Percentiles rank a stretch among this genome's conserved stretches.
Conservation (phyloP, 2,113 vertebrate species). For the Chaetorhynchus papuensis region DNA sequence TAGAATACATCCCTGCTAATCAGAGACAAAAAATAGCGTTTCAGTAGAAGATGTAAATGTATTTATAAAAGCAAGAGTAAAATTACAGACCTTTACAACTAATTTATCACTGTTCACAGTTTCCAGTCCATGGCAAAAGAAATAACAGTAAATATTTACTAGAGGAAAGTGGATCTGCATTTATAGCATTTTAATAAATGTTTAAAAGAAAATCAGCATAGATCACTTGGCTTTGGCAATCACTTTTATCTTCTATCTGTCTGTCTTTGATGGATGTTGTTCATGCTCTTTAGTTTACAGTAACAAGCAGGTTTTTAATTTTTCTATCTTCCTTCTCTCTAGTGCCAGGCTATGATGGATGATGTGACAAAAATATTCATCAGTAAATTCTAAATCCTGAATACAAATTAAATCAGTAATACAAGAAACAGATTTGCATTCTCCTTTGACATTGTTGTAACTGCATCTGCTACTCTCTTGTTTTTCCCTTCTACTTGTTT, state of each 20-base stretch:
- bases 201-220: slow-evolving; percentile 16
- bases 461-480: neutral
- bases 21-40: neutral
- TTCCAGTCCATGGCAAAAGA: neutral
- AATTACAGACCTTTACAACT: neutral
- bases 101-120: neutral
- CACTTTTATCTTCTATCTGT: slow-evolving; percentile 21
- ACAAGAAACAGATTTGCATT: neutral
- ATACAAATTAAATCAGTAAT: slow-evolving; percentile 43
- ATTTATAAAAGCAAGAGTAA: neutral
- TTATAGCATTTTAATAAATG: slow-evolving; percentile 29
- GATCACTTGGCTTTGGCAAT: slow-evolving; percentile 16
- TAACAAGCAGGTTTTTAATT: slow-evolving; percentile 58
- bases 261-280: slow-evolving; percentile 53
- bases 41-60: neutral
- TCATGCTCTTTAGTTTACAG: slow-evolving; percentile 46
- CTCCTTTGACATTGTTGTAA: neutral
- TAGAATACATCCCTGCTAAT: neutral
- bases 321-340: slow-evolving; percentile 11
- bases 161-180: neutral
- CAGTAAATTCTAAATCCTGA: slow-evolving; percentile 26
- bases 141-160: slow-evolving; percentile 16
- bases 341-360: slow-evolving; percentile 16
- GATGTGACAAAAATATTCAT: slow-evolving; percentile 40
- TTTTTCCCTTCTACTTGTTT: neutral